These are phyloP conservation scores for Panthera leo DNA, from an alignment of 2,113 vertebrate genomes.

Conservation along the genomic window DNA sequence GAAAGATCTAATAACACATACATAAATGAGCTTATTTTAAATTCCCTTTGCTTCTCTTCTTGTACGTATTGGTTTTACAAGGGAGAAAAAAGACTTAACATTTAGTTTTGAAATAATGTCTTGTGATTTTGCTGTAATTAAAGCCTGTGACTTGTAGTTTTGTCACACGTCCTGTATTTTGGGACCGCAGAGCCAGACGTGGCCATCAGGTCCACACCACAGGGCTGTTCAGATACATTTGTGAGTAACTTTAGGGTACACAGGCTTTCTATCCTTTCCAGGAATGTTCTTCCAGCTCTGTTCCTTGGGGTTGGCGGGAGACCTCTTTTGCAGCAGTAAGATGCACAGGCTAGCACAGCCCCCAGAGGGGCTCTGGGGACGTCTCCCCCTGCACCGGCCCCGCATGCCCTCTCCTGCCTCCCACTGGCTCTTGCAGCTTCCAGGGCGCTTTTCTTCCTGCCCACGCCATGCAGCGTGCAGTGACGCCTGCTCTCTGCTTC, in stretches of 20 bases:
- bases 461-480: neutral
- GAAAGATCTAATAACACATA: neutral
- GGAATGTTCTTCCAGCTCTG: neutral
- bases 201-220: neutral
- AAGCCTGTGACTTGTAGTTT: neutral
- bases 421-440: neutral
- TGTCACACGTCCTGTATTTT: neutral
- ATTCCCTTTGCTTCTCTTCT: slow-evolving; percentile 12
- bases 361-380: neutral
- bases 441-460: neutral
- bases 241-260: neutral
- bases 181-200: neutral
- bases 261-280: neutral
- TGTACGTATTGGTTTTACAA: neutral
- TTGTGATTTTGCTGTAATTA: neutral
- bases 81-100: neutral
- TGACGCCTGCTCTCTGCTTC: neutral
- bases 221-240: neutral
- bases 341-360: neutral
- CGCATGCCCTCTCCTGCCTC: neutral
- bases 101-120: neutral
- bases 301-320: neutral
- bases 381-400: neutral
- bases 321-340: neutral
- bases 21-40: slow-evolving; percentile 8